Percentiles rank a stretch among this genome's conserved stretches.
Evolutionary conservation across 2,888 invertebrate species (phyloP).

Genomic region (Hypomecis punctinalis): DNA sequence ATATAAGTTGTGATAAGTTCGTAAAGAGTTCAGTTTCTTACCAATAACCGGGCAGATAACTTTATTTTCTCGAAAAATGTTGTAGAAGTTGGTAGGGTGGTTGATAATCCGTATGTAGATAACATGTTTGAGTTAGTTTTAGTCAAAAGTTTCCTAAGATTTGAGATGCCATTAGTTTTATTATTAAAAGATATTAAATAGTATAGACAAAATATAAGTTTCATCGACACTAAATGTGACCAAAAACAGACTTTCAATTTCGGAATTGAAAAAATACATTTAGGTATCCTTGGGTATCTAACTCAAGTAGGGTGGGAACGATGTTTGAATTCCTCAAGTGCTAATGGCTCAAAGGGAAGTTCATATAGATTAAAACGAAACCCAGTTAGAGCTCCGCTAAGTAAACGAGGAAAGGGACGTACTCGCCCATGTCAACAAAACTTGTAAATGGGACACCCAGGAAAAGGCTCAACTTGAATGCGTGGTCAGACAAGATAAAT

Average conservation of each 20-base stretch:
- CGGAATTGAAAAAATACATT: not conserved
- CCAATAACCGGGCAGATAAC: not conserved
- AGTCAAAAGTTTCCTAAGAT: no score
- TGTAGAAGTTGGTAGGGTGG: no score
- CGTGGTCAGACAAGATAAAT: conserved; percentile 18
- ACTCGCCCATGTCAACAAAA: conserved; percentile 7
- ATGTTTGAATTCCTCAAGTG: conserved; percentile 1
- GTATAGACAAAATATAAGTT: no score
- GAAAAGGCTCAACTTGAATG: conserved; percentile 14
- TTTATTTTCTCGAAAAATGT: not conserved
- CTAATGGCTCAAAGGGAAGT: conserved; percentile 21
- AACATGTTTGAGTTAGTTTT: no score
- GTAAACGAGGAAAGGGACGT: conserved; percentile 10
- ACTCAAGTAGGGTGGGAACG: not conserved
- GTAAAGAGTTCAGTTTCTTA: not conserved
- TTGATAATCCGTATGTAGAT: no score
- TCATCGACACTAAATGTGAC: no score
- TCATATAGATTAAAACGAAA: conserved; percentile 4
- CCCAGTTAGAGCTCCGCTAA: conserved; percentile 13
- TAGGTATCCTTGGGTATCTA: not conserved
- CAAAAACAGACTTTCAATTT: no score
- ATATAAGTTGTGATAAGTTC: conserved; percentile 1
- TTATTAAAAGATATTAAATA: no score
- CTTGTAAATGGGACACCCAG: conserved; percentile 3
- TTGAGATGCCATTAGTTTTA: no score